Conservation (phyloP, 2,888 invertebrate species). For the Scaptomyza cyrtandrae region DNA sequence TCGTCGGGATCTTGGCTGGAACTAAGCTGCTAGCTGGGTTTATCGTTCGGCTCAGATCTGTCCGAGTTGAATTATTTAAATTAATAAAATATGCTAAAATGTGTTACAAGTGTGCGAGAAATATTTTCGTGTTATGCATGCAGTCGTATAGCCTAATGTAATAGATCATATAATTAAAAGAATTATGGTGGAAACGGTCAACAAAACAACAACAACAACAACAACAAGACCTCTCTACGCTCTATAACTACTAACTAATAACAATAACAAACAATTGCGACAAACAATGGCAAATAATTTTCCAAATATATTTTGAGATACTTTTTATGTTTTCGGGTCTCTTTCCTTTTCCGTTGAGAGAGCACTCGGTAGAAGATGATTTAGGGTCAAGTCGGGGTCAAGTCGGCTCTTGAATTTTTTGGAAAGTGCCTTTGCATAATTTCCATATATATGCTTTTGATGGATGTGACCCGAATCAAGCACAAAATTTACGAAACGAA, state of each 20-base stretch:
- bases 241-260: constrained; percentile 14
- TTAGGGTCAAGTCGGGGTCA: constrained; percentile 63
- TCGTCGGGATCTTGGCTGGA: constrained; percentile 15
- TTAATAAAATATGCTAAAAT: constrained; percentile 83
- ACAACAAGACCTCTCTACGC: constrained; percentile 2
- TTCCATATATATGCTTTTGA: constrained; percentile 68
- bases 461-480: constrained; percentile 43
- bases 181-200: constrained; percentile 73
- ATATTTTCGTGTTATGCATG: constrained; percentile 44
- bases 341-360: constrained; percentile 56
- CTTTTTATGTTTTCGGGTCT: constrained; percentile 31
- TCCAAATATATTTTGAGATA: constrained; percentile 45
- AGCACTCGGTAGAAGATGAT: constrained; percentile 58
- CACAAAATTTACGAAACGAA: constrained; percentile 48
- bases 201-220: too few relatives aligned
- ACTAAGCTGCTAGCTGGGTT: constrained; percentile 19
- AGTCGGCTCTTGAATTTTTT: constrained; percentile 45
- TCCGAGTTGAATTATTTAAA: constrained; percentile 78
- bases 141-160: constrained; percentile 52
- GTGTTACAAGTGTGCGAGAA: constrained; percentile 76
- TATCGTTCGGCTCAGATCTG: constrained; percentile 62
- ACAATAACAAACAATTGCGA: constrained; percentile 57
- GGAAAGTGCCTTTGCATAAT: constrained; percentile 78
- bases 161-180: constrained; percentile 83
- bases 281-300: constrained; percentile 78